Percentiles rank a stretch among this genome's conserved stretches.
These are phyloP conservation scores for Onychostruthus taczanowskii DNA, from an alignment of 2,113 vertebrate species.

Conservation along the genomic window DNA sequence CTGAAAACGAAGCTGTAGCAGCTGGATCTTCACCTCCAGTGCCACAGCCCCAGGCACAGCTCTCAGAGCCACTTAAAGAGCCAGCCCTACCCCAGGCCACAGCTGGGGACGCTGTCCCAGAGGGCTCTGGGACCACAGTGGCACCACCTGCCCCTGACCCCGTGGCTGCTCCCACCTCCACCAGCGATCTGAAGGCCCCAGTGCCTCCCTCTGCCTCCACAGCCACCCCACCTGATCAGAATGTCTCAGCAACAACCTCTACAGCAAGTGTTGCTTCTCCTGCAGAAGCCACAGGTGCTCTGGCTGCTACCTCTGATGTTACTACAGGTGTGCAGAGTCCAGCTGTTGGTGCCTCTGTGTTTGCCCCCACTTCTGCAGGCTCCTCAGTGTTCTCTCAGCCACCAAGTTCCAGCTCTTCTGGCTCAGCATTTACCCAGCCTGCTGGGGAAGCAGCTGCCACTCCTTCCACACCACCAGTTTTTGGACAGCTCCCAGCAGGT, in stretches of 20 bases:
- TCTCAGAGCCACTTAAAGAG: constrained; percentile 16
- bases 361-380: constrained; percentile 43
- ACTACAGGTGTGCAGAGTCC: neutral
- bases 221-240: neutral
- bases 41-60: neutral
- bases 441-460: constrained; percentile 7
- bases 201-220: neutral
- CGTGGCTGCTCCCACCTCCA: neutral
- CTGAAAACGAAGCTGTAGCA: neutral
- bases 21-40: neutral
- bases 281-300: neutral
- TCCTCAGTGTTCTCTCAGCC: constrained; percentile 60
- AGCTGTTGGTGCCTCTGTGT: neutral
- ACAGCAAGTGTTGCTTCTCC: neutral
- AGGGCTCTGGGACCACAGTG: neutral
- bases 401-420: constrained; percentile 31
- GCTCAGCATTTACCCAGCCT: constrained; percentile 74
- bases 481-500: constrained; percentile 65
- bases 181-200: neutral
- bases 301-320: neutral
- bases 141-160: neutral
- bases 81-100: neutral
- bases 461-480: constrained; percentile 35
- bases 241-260: neutral
- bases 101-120: neutral